Evolutionary conservation across 2,888 invertebrate genomes (phyloP).

Genomic region (Trachelus stipa): DNA sequence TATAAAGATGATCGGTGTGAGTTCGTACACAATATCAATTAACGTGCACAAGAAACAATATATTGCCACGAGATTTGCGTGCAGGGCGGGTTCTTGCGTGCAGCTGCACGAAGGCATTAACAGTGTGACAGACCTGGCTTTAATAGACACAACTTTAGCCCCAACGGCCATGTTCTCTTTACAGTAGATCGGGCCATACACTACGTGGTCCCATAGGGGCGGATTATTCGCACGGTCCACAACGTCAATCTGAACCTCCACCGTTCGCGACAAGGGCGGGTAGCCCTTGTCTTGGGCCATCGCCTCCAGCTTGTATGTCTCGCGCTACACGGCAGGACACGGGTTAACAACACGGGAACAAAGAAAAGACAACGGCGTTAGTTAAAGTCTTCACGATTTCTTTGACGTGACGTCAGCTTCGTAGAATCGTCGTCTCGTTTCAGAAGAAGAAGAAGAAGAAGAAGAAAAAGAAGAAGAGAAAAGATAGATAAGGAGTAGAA

Average conservation of each 20-base stretch:
- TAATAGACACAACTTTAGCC: slow-evolving; percentile 97
- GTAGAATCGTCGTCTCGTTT: neutral
- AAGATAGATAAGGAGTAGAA: slow-evolving; percentile 40
- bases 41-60: slow-evolving; percentile 66
- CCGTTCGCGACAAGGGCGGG: slow-evolving; percentile 94
- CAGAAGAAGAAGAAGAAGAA: slow-evolving; percentile 20
- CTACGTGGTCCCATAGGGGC: slow-evolving; percentile 96
- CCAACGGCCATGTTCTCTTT: slow-evolving; percentile 98
- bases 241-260: slow-evolving; percentile 98
- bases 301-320: slow-evolving; percentile 98
- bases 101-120: slow-evolving; percentile 64
- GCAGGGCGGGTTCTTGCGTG: slow-evolving; percentile 62
- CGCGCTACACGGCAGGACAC: slow-evolving; percentile 82
- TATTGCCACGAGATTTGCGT: slow-evolving; percentile 66
- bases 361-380: slow-evolving; percentile 76
- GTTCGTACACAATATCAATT: slow-evolving; percentile 66
- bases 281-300: slow-evolving; percentile 98
- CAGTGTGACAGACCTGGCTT: slow-evolving; percentile 92
- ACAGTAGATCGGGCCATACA: slow-evolving; percentile 97
- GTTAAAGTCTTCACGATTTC: slow-evolving; percentile 68
- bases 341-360: slow-evolving; percentile 71
- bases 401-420: neutral
- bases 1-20: slow-evolving; percentile 36
- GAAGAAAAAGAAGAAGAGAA: slow-evolving; percentile 34
- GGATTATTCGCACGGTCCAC: slow-evolving; percentile 98